Evolutionary conservation across 2,888 invertebrate genomes (phyloP).

Genomic region (Pyrrhia umbra): DNA sequence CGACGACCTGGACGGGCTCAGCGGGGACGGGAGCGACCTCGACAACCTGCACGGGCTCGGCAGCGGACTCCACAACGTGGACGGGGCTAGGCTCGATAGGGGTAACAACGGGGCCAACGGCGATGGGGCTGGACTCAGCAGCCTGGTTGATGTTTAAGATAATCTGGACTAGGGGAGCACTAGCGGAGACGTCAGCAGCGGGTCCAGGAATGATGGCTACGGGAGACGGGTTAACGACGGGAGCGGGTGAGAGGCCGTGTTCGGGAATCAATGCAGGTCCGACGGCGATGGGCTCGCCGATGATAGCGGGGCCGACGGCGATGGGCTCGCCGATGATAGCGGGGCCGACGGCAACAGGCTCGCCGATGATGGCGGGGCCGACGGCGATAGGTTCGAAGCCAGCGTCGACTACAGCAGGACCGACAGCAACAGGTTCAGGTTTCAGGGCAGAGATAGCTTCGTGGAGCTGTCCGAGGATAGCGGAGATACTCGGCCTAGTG

Average conservation of each 20-base stretch:
- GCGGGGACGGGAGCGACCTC: slow-evolving; percentile 18
- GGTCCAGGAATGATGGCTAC: slow-evolving; percentile 17
- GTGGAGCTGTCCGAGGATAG: slow-evolving; percentile 20
- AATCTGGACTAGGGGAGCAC: slow-evolving; percentile 66
- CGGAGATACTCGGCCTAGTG: slow-evolving; percentile 69
- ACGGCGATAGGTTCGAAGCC: slow-evolving; percentile 28
- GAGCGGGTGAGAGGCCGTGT: slow-evolving; percentile 19
- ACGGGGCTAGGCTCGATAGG: slow-evolving; percentile 38
- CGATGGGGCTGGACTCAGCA: slow-evolving; percentile 39
- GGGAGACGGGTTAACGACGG: slow-evolving; percentile 12
- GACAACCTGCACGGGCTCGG: slow-evolving; percentile 43
- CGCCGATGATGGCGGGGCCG: slow-evolving; percentile 32
- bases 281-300: slow-evolving; percentile 51
- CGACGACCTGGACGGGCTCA: slow-evolving; percentile 34
- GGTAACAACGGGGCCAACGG: slow-evolving; percentile 31
- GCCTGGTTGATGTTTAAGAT: slow-evolving; percentile 68
- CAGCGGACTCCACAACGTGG: slow-evolving; percentile 51
- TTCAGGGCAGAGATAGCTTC: slow-evolving; percentile 22
- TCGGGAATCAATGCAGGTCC: slow-evolving; percentile 61
- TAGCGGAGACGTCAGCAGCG: slow-evolving; percentile 31
- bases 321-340: slow-evolving; percentile 34
- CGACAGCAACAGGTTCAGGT: slow-evolving; percentile 25
- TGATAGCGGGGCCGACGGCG: slow-evolving; percentile 58
- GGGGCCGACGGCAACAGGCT: slow-evolving; percentile 43
- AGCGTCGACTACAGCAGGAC: slow-evolving; percentile 28